Evolutionary conservation across 37 sponge, comb jelly and placozoan genomes (phyloP).

Genomic region (Bolinopsis microptera): DNA sequence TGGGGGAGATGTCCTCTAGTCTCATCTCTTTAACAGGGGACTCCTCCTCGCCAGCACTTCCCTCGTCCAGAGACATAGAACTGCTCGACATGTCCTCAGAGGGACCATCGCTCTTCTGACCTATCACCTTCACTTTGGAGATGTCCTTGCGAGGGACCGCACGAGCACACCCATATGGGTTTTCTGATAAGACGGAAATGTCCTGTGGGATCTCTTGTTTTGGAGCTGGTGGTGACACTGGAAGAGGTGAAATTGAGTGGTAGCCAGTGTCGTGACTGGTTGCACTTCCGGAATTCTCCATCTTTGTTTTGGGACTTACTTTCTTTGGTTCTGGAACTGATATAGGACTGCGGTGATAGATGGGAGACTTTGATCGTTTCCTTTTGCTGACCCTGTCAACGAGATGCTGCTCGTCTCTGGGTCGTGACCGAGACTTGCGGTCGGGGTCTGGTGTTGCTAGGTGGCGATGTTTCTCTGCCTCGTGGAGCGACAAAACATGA

Average conservation of each 20-base stretch:
- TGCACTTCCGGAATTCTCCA: not conserved
- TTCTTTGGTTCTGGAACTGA: not conserved
- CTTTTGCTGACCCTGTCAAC: conserved; percentile 49
- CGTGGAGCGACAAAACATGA: not conserved
- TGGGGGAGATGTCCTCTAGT: conserved; percentile 59
- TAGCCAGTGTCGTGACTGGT: conserved; percentile 47
- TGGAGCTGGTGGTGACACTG: conserved; percentile 12
- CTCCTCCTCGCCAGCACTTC: conserved; percentile 25
- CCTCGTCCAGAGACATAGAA: conserved; percentile 57
- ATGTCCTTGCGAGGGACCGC: conserved; percentile 53
- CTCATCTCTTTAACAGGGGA: not conserved
- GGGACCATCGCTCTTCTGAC: not conserved
- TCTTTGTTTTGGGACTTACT: not conserved
- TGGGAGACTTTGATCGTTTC: conserved; percentile 47
- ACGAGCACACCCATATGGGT: conserved; percentile 63
- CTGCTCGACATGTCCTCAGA: conserved; percentile 39
- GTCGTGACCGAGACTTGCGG: not conserved
- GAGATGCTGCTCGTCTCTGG: conserved; percentile 1
- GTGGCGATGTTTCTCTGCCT: not conserved
- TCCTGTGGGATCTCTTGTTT: conserved; percentile 7
- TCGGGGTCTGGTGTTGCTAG: conserved; percentile 8
- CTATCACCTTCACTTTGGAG: conserved; percentile 49
- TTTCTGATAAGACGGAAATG: conserved; percentile 21
- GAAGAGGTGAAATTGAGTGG: conserved; percentile 53
- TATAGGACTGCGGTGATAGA: conserved; percentile 51